Evolutionary conservation across 2,888 invertebrate genomes (phyloP).

Genomic region (Apoderus coryli): DNA sequence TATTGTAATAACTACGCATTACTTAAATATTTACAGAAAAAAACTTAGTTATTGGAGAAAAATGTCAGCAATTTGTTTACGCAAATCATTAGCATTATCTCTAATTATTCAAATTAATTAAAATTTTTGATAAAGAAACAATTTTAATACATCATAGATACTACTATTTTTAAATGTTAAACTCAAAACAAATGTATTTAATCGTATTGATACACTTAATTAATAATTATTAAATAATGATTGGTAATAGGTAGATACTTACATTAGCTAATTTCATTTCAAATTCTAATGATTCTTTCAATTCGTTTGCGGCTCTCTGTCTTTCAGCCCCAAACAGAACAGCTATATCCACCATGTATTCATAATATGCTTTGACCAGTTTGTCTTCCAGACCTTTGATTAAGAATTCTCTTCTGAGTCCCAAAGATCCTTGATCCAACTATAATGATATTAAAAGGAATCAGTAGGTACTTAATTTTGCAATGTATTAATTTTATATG

Average conservation of each 20-base stretch:
- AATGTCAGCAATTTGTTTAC: too few species aligned
- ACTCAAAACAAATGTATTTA: too few species aligned
- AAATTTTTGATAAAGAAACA: too few species aligned
- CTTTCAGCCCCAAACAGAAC: slow-evolving; percentile 70
- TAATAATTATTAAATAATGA: too few species aligned
- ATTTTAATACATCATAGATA: too few species aligned
- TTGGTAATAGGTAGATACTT: slow-evolving; percentile 33
- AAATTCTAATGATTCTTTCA: slow-evolving; percentile 68
- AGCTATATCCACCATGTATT: slow-evolving; percentile 79
- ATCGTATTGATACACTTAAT: too few species aligned
- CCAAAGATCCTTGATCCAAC: slow-evolving; percentile 79
- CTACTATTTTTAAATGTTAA: too few species aligned
- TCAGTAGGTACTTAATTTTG: background rate
- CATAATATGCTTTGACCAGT: slow-evolving; percentile 72
- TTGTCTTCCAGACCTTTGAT: slow-evolving; percentile 71
- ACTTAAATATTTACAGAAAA: too few species aligned
- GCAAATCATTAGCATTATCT: too few species aligned
- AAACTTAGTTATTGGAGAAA: too few species aligned
- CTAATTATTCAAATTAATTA: too few species aligned
- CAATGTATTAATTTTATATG: background rate
- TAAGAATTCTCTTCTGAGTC: slow-evolving; percentile 72
- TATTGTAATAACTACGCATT: too few species aligned
- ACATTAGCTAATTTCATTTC: slow-evolving; percentile 88
- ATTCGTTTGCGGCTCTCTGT: slow-evolving; percentile 49
- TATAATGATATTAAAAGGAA: slow-evolving; percentile 34